Evolutionary conservation across 2,113 vertebrate species (phyloP).

Genomic region (Regulus satrapa): DNA sequence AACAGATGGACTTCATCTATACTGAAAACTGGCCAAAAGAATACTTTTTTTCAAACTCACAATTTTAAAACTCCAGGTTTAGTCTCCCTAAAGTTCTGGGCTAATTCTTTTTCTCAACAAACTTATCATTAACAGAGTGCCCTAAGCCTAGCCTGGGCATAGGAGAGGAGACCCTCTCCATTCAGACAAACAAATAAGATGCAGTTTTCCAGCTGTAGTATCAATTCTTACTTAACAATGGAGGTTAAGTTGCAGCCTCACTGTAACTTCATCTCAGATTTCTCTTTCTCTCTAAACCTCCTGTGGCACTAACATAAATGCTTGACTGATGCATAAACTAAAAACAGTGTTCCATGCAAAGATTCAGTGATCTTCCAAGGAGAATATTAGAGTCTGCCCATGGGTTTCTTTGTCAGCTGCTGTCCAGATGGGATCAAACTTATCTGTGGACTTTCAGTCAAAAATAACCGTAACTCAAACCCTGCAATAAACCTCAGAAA

Average conservation of each 20-base stretch:
- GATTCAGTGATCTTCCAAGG: background rate
- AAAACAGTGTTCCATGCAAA: background rate
- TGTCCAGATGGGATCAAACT: background rate
- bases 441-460: background rate
- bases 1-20: background rate
- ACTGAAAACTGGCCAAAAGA: background rate
- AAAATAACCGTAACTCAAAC: background rate
- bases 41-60: background rate
- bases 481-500: background rate
- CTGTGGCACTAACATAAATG: background rate
- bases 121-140: background rate
- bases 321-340: background rate
- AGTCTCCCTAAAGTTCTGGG: background rate
- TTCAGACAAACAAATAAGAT: background rate
- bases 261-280: background rate
- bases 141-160: background rate
- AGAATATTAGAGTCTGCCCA: background rate
- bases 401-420: background rate
- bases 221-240: background rate
- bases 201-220: background rate
- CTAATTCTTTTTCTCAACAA: background rate
- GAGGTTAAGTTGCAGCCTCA: background rate
- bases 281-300: background rate
- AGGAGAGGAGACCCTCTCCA: background rate
- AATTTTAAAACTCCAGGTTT: background rate